Percentiles rank a stretch among this genome's conserved stretches.
These are phyloP conservation scores for Penaeus chinensis DNA, from an alignment of 1,140 invertebrate species.

Conservation along the genomic window DNA sequence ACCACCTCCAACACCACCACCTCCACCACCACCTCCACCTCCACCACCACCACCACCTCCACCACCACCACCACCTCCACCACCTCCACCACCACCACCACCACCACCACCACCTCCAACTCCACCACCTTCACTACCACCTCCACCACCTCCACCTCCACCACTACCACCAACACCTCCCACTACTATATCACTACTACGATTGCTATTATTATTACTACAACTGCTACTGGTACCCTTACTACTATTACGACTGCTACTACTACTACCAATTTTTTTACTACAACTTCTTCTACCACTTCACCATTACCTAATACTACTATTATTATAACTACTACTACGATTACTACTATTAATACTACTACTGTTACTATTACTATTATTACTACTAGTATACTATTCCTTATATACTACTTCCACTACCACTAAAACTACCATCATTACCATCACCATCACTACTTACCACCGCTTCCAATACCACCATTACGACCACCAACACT, in stretches of 20 bases:
- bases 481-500: too few species aligned
- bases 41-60: not conserved
- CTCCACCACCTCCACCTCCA: not conserved
- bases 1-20: not conserved
- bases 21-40: too few species aligned
- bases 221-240: not conserved
- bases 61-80: not conserved
- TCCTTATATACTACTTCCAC: too few species aligned
- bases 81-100: not conserved
- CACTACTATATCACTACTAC: not conserved
- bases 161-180: not conserved
- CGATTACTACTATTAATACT: too few species aligned
- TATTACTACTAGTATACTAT: too few species aligned
- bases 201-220: not conserved
- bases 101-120: not conserved
- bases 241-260: not conserved
- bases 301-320: too few species aligned
- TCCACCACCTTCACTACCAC: not conserved
- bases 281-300: too few species aligned
- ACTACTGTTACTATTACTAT: too few species aligned
- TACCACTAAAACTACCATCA: too few species aligned
- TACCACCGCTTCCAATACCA: too few species aligned
- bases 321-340: too few species aligned
- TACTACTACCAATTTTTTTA: not conserved
- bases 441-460: too few species aligned